Evolutionary conservation across 2,888 invertebrate genomes (phyloP).

Genomic region (Aporophyla nigra): DNA sequence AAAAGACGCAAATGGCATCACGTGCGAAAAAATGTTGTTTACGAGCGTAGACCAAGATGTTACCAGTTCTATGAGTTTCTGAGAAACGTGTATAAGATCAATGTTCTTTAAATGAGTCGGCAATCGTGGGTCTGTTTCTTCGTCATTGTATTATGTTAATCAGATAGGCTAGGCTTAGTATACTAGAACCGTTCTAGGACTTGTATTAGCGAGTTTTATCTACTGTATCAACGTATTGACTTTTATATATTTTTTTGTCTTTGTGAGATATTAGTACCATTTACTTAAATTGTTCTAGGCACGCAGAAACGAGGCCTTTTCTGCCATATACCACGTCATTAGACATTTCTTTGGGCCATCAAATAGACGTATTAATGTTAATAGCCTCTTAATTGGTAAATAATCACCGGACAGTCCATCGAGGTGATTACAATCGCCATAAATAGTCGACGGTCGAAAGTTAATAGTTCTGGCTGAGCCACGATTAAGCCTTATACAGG

Average conservation of each 20-base stretch:
- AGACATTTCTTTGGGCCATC: slow-evolving; percentile 62
- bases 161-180: slow-evolving; percentile 23
- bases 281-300: slow-evolving; percentile 36
- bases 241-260: slow-evolving; percentile 6
- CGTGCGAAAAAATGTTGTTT: slow-evolving; percentile 63
- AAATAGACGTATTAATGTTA: slow-evolving; percentile 63
- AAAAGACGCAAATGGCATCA: slow-evolving; percentile 46
- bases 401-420: slow-evolving; percentile 60
- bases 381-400: slow-evolving; percentile 69
- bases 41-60: slow-evolving; percentile 42
- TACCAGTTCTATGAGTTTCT: slow-evolving; percentile 42
- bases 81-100: slow-evolving; percentile 65
- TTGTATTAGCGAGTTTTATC: not conserved
- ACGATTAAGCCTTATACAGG: slow-evolving; percentile 74
- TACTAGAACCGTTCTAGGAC: slow-evolving; percentile 19
- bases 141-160: slow-evolving; percentile 64
- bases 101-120: slow-evolving; percentile 66
- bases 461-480: slow-evolving; percentile 68
- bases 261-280: slow-evolving; percentile 16
- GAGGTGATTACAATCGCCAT: slow-evolving; percentile 65
- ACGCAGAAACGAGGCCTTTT: slow-evolving; percentile 52
- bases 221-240: not conserved
- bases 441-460: slow-evolving; percentile 67
- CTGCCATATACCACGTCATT: slow-evolving; percentile 50
- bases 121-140: slow-evolving; percentile 41